These are phyloP conservation scores for Sebastes cheni DNA, from an alignment of 2,797 vertebrate genomes.

Conservation along the genomic window DNA sequence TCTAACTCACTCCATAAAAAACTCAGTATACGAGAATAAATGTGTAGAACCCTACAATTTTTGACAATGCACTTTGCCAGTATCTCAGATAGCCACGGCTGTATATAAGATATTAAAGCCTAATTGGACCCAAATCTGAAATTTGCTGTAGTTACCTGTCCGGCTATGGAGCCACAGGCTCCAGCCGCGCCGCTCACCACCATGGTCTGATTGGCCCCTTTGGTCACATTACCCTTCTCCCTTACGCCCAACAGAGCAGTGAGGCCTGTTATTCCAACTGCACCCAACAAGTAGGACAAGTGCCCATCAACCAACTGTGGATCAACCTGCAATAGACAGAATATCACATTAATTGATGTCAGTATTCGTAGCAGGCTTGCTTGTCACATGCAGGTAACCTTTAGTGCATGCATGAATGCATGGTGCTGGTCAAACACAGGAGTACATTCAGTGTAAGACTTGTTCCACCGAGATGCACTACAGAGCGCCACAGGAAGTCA, in stretches of 20 bases:
- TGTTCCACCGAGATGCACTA: too few species aligned
- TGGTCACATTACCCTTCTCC: constrained; percentile 90
- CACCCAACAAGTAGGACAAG: constrained; percentile 91
- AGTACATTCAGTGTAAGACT: too few species aligned
- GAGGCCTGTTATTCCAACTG: constrained; percentile 91
- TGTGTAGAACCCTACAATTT: neutral
- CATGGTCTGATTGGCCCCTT: constrained; percentile 91
- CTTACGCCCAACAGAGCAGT: constrained; percentile 89
- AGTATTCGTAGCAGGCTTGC: neutral
- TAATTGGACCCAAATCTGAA: neutral
- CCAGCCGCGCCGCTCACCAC: constrained; percentile 95
- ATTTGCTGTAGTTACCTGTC: constrained; percentile 84
- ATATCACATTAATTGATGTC: neutral
- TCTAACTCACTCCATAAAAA: neutral
- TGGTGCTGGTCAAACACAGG: too few species aligned
- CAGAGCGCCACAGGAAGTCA: too few species aligned
- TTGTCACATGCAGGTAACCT: neutral
- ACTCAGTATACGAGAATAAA: neutral
- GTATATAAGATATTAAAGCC: neutral
- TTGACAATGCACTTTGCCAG: neutral
- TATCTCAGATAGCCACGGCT: neutral
- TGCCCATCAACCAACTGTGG: constrained; percentile 86
- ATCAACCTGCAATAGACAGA: constrained; percentile 82
- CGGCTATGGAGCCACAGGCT: constrained; percentile 93
- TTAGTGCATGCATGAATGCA: neutral